Conservation (phyloP, 2,888 invertebrate species). For the Allolobophora icterica region DNA sequence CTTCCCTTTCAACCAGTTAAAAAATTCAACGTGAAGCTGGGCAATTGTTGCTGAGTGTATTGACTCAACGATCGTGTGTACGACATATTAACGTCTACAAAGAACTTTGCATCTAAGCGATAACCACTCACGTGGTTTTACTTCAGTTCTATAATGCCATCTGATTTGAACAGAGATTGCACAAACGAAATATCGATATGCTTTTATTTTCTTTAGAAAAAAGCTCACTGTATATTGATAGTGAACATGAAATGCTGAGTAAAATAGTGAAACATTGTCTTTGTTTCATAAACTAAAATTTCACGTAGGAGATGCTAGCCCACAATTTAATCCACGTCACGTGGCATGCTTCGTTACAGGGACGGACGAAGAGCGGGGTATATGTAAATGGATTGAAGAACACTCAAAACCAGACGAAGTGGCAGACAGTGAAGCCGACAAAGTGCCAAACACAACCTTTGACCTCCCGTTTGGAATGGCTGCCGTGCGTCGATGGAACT, state of each 20-base stretch:
- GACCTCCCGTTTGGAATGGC: constrained; percentile 40
- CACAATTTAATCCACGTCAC: background rate
- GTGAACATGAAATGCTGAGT: background rate
- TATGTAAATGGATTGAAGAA: background rate
- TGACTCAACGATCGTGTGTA: background rate
- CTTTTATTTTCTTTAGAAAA: background rate
- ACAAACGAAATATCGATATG: background rate
- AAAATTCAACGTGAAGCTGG: background rate
- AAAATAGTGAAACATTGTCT: background rate
- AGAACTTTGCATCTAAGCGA: too few relatives aligned
- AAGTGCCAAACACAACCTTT: constrained; percentile 24
- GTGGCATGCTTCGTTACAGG: background rate
- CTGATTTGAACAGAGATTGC: too few relatives aligned
- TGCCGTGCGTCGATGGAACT: constrained; percentile 34
- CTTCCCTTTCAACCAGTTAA: background rate
- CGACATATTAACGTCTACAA: background rate
- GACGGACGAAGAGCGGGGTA: background rate
- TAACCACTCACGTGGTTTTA: too few relatives aligned
- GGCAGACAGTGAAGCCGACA: background rate
- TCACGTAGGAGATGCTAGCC: background rate
- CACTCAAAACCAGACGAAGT: background rate
- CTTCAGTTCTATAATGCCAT: too few relatives aligned
- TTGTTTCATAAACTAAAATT: too few relatives aligned
- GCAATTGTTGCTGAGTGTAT: too few relatives aligned
- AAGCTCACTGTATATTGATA: background rate